These are phyloP conservation scores for Perccottus glenii DNA, from an alignment of 2,113 vertebrate species.

Conservation along the genomic window DNA sequence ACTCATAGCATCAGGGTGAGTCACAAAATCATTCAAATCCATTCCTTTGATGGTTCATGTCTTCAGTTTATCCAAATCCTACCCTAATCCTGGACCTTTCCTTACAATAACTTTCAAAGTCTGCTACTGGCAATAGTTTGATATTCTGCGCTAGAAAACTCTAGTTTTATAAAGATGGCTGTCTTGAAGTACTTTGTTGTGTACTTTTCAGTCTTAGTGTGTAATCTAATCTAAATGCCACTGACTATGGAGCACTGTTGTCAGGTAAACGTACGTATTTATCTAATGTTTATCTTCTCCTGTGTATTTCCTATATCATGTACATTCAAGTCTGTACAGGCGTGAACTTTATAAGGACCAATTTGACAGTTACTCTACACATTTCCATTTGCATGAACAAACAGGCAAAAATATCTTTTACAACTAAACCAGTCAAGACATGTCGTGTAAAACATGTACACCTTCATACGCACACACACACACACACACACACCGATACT, in stretches of 20 bases:
- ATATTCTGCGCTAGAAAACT: no score
- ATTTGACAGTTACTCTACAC: conserved; percentile 4
- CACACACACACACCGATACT: not conserved
- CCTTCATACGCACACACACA: not conserved
- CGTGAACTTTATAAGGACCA: no score
- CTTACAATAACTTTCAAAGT: no score
- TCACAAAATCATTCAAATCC: conserved; percentile 8
- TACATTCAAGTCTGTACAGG: not conserved
- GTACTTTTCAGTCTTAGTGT: not conserved
- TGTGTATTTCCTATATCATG: not conserved
- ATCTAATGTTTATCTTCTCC: not conserved
- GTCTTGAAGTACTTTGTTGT: not conserved
- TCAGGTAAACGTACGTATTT: not conserved
- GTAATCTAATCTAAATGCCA: conserved; percentile 3
- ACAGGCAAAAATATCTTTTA: not conserved
- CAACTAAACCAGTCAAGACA: not conserved
- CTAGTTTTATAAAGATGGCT: no score
- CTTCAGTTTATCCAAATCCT: no score
- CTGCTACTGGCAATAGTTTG: no score
- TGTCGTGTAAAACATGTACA: not conserved
- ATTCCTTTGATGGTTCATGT: not conserved
- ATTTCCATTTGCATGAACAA: conserved; percentile 3
- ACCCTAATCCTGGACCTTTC: no score
- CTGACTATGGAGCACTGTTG: conserved; percentile 10
- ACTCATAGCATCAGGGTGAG: conserved; percentile 94